phyloP scores from a whole-genome alignment of 2,113 vertebrate species.

The Pelecanus crispus region DNA sequence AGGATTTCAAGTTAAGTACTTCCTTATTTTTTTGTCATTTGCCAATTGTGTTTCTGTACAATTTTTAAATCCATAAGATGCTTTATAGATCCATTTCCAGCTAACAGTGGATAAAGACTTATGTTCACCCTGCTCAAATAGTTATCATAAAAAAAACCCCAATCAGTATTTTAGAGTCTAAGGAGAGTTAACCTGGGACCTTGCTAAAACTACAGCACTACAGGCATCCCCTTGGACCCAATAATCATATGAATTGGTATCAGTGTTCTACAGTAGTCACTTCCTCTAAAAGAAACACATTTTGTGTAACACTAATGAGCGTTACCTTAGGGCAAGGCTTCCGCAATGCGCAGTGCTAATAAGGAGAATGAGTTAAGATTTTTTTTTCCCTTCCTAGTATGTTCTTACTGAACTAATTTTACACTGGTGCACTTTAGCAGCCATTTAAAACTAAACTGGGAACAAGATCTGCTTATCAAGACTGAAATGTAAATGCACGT shows the following conservation, averaged over 20 bases:
- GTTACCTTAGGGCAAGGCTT: background rate
- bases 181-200: background rate
- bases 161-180: background rate
- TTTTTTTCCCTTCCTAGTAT: background rate
- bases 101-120: background rate
- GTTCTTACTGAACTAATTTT: background rate
- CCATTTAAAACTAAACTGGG: background rate
- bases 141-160: too few relatives aligned
- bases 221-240: background rate
- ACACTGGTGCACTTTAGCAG: background rate
- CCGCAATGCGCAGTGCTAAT: background rate
- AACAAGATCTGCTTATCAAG: background rate
- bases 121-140: background rate
- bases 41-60: background rate
- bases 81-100: background rate
- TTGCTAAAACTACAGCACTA: background rate
- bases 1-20: background rate
- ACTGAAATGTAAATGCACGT: background rate
- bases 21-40: background rate
- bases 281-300: background rate
- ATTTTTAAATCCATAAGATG: background rate
- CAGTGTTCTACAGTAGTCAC: background rate
- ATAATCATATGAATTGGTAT: accelerated
- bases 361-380: background rate
- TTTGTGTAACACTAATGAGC: background rate